Base-by-base conservation (phyloP, 2,797 vertebrate species). In the Poeciliopsis presidionis region DNA sequence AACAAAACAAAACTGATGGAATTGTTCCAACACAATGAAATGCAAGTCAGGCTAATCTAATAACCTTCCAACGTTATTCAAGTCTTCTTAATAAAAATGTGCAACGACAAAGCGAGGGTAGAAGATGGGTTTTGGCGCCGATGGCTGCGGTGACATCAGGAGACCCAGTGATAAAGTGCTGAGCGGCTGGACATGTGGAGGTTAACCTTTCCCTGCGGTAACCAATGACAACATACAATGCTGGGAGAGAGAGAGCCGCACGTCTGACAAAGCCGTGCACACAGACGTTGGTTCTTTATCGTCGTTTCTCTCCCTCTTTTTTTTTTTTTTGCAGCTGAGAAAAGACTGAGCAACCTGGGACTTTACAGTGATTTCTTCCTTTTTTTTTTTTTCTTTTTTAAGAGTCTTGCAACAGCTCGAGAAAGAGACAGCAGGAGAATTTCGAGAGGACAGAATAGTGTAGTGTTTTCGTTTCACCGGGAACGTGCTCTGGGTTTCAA, bases 401-500 rank as follows among this genome's bases (percentile, higher is more conserved):
- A 3, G 8, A 12, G 55, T 53, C 22, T 80, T 63, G 70, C 39
- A 83, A 84, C 79, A 81, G 88, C 85, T 73, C 67, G 75, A 81
- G 90, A 81, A 55, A 78, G 81, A 77, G 85, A 87, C 85, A 59
- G 70, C 75, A 39, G 80, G 85, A 81, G 89, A 89, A 91, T 90
- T 91, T 86, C 74, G 81, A 84, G 63, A 70, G 70, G 72, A 86
- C 85, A 86, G 83, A 90, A 87, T 74, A 75, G 86, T 76, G 85
- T 75, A 83, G 79, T 77, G 86, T 90, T 91, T 91, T 90, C 91
- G 81, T 86, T 51, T 91, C 86, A 87, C 77, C 75, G 80, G 73
- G 88, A 93, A 94, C 92, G 91, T 94, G 94, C 88, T 88, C 85
- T 63, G 90, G 85, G 87, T 94, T 90, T 92, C 81, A 93, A 94